Percentiles rank a stretch among this genome's conserved stretches.
These are phyloP conservation scores for Ganaspis brasiliensis DNA, from an alignment of 2,888 invertebrate genomes.

Conservation along the genomic window DNA sequence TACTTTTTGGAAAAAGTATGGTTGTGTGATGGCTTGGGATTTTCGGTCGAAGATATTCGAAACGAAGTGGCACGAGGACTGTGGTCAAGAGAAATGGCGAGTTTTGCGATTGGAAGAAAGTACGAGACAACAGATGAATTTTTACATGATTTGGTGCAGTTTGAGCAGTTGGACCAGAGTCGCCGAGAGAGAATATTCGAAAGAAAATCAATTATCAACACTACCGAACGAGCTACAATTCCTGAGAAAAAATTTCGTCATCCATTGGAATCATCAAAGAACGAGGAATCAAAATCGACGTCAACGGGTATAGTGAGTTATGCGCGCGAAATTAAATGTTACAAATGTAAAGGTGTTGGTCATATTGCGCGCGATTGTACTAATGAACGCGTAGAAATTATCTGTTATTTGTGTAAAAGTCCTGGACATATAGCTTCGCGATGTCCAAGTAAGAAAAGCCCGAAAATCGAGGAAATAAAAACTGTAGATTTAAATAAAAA, in stretches of 20 bases:
- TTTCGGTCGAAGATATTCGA: constrained; percentile 7
- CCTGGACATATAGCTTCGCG: constrained; percentile 2
- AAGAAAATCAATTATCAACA: neutral
- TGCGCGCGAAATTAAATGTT: too few species aligned
- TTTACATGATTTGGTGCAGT: neutral
- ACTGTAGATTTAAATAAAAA: neutral
- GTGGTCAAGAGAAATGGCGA: constrained; percentile 19
- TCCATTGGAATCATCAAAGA: too few species aligned
- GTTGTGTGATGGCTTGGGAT: neutral
- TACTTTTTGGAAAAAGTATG: too few species aligned
- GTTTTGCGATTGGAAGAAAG: neutral
- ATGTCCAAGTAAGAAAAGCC: neutral
- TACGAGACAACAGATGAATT: constrained; percentile 4
- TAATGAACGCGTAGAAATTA: too few species aligned
- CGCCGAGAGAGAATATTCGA: neutral
- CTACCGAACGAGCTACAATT: too few species aligned
- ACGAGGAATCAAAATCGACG: too few species aligned
- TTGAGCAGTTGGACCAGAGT: too few species aligned
- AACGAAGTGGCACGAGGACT: too few species aligned
- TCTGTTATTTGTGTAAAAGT: constrained; percentile 8
- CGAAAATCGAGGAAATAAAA: constrained; percentile 21
- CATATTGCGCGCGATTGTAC: too few species aligned
- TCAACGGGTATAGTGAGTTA: neutral
- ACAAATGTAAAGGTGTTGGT: too few species aligned
- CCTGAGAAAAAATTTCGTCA: too few species aligned